A percentile compares a stretch with the other conserved stretches of the same genome.
phyloP scores from a whole-genome alignment of 2,113 vertebrate genomes.

The Sterrhoptilus dennistouni region DNA sequence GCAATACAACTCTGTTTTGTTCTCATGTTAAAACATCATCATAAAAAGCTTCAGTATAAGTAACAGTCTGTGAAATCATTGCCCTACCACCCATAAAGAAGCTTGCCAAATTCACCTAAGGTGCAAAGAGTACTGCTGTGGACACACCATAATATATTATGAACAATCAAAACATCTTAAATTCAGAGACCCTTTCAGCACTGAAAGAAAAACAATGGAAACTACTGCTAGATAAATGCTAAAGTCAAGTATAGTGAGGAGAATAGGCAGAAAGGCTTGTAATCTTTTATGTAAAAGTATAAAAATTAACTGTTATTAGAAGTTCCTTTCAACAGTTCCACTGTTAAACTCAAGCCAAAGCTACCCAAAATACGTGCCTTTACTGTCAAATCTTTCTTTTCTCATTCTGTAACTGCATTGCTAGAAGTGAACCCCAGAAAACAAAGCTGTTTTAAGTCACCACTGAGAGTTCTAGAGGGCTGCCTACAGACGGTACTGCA shows the following conservation, averaged over 20 bases:
- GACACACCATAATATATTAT: neutral
- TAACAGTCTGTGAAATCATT: neutral
- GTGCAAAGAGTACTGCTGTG: neutral
- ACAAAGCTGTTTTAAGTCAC: neutral
- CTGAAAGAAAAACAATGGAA: neutral
- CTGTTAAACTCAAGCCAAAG: neutral
- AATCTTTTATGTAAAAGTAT: neutral
- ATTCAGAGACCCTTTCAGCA: neutral
- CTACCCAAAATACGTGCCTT: neutral
- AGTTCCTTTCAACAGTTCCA: neutral
- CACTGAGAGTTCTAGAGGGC: neutral
- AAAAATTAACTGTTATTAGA: neutral
- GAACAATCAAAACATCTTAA: neutral
- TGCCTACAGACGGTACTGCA: neutral
- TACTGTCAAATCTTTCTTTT: neutral
- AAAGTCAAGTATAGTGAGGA: neutral
- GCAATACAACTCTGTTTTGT: neutral
- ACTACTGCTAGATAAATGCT: neutral
- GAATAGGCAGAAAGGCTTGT: neutral
- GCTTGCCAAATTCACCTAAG: neutral
- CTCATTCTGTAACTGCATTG: neutral
- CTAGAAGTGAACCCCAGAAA: neutral
- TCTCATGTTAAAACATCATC: neutral
- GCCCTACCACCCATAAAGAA: neutral
- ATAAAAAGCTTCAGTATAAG: neutral